These are phyloP conservation scores for Parascotia fuliginaria DNA, from an alignment of 2,888 invertebrate species.

Conservation along the genomic window DNA sequence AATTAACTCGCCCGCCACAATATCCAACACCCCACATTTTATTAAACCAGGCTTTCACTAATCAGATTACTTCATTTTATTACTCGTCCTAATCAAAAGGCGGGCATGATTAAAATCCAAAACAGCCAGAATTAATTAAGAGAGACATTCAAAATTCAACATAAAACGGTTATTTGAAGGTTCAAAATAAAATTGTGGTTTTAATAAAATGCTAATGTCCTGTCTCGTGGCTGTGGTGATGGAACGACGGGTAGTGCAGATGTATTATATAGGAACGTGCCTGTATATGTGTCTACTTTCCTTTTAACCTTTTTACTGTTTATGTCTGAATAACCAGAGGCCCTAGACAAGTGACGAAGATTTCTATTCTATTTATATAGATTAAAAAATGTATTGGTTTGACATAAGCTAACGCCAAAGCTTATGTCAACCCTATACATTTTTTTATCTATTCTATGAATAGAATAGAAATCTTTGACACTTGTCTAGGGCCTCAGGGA, in stretches of 20 bases:
- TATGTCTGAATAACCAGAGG: no score
- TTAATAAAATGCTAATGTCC: conserved; percentile 82
- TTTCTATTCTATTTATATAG: no score
- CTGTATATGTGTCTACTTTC: neutral
- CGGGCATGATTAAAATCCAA: conserved; percentile 54
- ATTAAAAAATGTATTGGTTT: no score
- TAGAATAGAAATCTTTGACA: no score
- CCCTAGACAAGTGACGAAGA: no score
- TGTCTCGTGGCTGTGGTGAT: conserved; percentile 57
- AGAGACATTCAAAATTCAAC: conserved; percentile 45
- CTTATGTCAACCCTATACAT: no score
- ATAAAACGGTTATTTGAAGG: conserved; percentile 43
- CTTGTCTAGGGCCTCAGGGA: no score
- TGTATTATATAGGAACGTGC: conserved; percentile 24
- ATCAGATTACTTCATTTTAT: conserved; percentile 41
- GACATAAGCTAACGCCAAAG: no score
- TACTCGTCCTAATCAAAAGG: conserved; percentile 41
- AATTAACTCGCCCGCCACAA: conserved; percentile 28
- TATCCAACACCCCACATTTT: conserved; percentile 31
- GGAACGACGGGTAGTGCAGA: conserved; percentile 47
- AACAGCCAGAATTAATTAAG: conserved; percentile 54
- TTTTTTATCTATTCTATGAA: no score
- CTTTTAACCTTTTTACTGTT: neutral
- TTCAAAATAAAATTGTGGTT: conserved; percentile 77
- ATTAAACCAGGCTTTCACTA: conserved; percentile 34